Evolutionary conservation across 2,113 vertebrate genomes (phyloP), one percentile per base, ranked within the genome.

Genomic region (Lipophrys pholis): DNA sequence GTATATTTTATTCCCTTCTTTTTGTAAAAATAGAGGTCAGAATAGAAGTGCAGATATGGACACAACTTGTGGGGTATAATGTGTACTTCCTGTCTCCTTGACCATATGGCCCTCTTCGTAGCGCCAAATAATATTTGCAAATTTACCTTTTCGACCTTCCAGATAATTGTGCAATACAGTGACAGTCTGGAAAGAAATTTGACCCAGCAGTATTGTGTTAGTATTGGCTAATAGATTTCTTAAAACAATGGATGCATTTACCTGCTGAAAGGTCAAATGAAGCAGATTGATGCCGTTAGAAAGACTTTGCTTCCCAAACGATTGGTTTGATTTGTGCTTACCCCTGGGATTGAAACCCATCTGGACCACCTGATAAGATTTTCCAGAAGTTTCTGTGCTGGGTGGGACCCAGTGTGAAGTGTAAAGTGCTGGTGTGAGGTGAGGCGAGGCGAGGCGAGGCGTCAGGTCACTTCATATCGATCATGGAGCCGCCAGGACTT

Each of bases 391-490:
- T 59, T 60, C n/a, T 67, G 40, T 67, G 21, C 41, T 38, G 49
- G 61, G 50, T 60, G 58, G 21, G 46, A 42, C 16, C 53, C 54
- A 56, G 39, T 12, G 6, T 15, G 39, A 64, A 41, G 52, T 15
- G 63, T 12, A 35, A 65, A 76, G 17, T 43, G 62, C 41, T 41
- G 65, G 76, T 81, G 76, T 2, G 21, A 30, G 21, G 21, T 30
- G 4, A 30, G 21, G 21, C 21, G 21, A 30, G 21, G 21, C 76
- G 70, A 10, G 65, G 16, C 11, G 35, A 60, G 46, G 70, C 45
- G 35, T 73, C 79, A 41, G 87, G 89, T 89, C 88, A 85, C 69
- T 64, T 52, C 38, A 49, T 88, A 91, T 91, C n/a, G 89, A 92
- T 90, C 73, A 81, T 39, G 52, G 80, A 58, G 58, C 67, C 39